Percentiles rank a stretch among this genome's conserved stretches.
Evolutionary conservation across 1,140 invertebrate genomes (phyloP).

Genomic region (Zaprionus vittiger): DNA sequence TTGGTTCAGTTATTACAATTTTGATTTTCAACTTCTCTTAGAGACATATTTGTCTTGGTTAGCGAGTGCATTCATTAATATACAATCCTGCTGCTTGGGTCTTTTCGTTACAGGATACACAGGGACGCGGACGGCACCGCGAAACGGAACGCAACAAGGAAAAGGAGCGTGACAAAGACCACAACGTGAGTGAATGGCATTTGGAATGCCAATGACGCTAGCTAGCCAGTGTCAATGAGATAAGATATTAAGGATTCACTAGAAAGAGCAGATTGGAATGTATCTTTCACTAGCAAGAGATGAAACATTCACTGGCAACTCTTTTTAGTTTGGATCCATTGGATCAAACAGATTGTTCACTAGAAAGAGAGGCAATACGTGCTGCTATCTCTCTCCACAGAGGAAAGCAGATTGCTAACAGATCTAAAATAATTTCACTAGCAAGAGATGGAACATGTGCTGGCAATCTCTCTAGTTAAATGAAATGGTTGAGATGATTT

Average conservation of each 20-base stretch:
- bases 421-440: too few species aligned
- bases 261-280: too few species aligned
- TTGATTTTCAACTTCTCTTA: constrained; percentile 20
- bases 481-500: too few species aligned
- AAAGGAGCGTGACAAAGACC: constrained; percentile 39
- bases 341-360: too few species aligned
- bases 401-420: too few species aligned
- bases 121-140: constrained; percentile 40
- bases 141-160: constrained; percentile 51
- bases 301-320: too few species aligned
- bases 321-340: too few species aligned
- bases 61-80: constrained; percentile 1
- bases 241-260: background rate
- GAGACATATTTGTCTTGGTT: background rate
- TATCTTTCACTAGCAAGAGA: too few species aligned
- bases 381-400: too few species aligned
- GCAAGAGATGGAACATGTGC: too few species aligned
- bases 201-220: background rate
- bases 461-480: too few species aligned
- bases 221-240: background rate
- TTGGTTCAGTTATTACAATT: constrained; percentile 20
- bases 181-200: constrained; percentile 17
- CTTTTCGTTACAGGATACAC: constrained; percentile 59
- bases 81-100: constrained; percentile 9
- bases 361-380: too few species aligned